A percentile compares a stretch with the other conserved stretches of the same genome.
Conservation (phyloP, 2,797 vertebrate species). For the Alfaro cultratus region DNA sequence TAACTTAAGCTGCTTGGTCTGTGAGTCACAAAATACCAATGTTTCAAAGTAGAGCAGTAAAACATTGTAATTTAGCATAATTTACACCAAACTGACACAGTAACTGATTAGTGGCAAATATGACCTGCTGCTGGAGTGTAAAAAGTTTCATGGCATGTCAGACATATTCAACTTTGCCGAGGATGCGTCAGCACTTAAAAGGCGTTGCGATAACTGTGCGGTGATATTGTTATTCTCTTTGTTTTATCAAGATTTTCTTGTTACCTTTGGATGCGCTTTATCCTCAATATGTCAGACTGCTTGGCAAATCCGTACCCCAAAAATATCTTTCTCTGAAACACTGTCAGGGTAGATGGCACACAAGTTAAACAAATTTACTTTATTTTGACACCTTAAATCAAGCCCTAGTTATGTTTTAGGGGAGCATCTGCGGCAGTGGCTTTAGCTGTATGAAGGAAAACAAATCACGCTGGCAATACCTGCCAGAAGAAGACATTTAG, state of each 20-base stretch:
- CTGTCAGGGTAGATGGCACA: not conserved
- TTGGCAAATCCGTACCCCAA: not conserved
- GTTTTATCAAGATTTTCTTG: not conserved
- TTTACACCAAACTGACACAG: not conserved
- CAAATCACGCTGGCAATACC: constrained; percentile 4
- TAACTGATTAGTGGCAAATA: not conserved
- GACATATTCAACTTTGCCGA: not conserved
- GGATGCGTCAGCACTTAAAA: not conserved
- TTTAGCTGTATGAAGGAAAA: constrained; percentile 1
- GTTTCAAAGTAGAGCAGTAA: not conserved
- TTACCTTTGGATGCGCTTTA: constrained; percentile 8
- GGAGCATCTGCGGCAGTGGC: not conserved
- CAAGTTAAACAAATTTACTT: not conserved
- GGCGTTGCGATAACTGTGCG: not conserved
- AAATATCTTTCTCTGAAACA: not conserved
- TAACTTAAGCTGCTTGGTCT: not conserved
- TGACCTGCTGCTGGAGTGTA: not conserved
- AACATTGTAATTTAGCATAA: not conserved
- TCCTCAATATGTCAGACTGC: constrained; percentile 23
- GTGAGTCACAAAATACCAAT: not conserved
- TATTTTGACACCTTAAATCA: constrained; percentile 1
- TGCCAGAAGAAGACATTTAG: constrained; percentile 9
- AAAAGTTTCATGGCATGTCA: not conserved
- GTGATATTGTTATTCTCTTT: not conserved
- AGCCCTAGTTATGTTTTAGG: not conserved